phyloP scores from a whole-genome alignment of 2,888 invertebrate species.

The Amitus sp. region DNA sequence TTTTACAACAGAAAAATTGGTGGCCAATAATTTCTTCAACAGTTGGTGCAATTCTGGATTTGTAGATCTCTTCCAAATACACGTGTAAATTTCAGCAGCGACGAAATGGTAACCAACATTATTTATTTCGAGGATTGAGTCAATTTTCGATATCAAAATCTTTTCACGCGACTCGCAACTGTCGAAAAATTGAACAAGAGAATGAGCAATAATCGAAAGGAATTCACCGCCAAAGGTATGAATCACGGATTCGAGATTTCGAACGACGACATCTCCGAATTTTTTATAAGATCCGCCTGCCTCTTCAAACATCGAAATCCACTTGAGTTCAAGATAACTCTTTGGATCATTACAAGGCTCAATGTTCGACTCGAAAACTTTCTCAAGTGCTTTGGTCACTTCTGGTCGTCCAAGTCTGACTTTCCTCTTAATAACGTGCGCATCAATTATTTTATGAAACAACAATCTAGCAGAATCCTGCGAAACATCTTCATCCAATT shows the following conservation, averaged over 20 bases:
- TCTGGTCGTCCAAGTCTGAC: neutral
- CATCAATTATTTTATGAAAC: too few relatives aligned
- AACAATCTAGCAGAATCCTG: conserved; percentile 38
- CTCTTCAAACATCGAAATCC: conserved; percentile 9
- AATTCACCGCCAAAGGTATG: conserved; percentile 22
- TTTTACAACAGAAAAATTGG: too few relatives aligned
- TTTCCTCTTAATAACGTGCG: too few relatives aligned
- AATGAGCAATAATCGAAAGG: conserved; percentile 10
- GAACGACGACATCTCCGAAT: conserved; percentile 20
- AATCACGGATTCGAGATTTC: conserved; percentile 19
- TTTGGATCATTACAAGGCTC: conserved; percentile 36
- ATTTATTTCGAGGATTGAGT: too few relatives aligned
- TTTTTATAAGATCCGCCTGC: neutral
- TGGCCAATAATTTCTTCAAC: too few relatives aligned
- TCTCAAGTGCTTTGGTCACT: conserved; percentile 31
- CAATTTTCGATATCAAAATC: too few relatives aligned
- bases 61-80: too few relatives aligned
- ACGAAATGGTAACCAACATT: too few relatives aligned
- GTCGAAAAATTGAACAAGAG: neutral
- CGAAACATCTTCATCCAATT: conserved; percentile 31
- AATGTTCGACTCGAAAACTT: conserved; percentile 28
- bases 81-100: too few relatives aligned
- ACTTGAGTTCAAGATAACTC: conserved; percentile 39
- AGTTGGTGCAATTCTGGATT: too few relatives aligned
- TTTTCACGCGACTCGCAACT: too few relatives aligned